A percentile compares a stretch with the other conserved stretches of the same genome.
These are phyloP conservation scores for Ovis canadensis DNA, from an alignment of 2,113 vertebrate species.

Conservation along the genomic window DNA sequence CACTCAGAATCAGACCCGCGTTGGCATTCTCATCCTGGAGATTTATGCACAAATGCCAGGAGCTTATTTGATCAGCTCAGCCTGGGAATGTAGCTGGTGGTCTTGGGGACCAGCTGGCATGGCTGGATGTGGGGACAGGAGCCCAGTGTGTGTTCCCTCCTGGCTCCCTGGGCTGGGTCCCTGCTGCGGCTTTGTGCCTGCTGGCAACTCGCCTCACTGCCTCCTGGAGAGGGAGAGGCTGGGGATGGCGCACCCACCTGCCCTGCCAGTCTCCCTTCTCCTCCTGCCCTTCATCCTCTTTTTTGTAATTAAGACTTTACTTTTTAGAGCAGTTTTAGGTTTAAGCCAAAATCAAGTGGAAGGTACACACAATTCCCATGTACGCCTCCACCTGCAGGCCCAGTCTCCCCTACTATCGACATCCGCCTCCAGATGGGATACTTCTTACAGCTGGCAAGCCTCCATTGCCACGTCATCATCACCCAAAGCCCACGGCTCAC, in stretches of 20 bases:
- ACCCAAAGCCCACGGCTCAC: neutral
- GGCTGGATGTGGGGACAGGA: rapidly evolving
- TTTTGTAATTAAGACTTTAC: neutral
- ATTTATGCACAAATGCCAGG: rapidly evolving
- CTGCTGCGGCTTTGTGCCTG: rapidly evolving
- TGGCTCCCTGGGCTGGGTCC: neutral
- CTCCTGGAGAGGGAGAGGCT: neutral
- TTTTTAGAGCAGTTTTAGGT: neutral
- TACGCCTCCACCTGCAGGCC: rapidly evolving
- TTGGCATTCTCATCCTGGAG: rapidly evolving
- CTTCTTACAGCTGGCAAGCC: rapidly evolving
- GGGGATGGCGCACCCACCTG: rapidly evolving
- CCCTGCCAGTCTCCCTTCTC: neutral
- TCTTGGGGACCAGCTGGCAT: rapidly evolving
- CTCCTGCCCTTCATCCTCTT: neutral
- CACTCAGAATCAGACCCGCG: rapidly evolving
- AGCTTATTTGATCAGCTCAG: neutral
- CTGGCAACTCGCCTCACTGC: rapidly evolving
- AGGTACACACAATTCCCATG: rapidly evolving
- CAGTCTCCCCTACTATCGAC: neutral
- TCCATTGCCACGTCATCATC: rapidly evolving
- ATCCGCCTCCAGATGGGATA: rapidly evolving
- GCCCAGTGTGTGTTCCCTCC: neutral
- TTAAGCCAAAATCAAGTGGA: neutral
- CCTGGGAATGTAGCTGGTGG: rapidly evolving